Conservation (phyloP, 2,797 vertebrate genomes). For the Amniataba percoides region DNA sequence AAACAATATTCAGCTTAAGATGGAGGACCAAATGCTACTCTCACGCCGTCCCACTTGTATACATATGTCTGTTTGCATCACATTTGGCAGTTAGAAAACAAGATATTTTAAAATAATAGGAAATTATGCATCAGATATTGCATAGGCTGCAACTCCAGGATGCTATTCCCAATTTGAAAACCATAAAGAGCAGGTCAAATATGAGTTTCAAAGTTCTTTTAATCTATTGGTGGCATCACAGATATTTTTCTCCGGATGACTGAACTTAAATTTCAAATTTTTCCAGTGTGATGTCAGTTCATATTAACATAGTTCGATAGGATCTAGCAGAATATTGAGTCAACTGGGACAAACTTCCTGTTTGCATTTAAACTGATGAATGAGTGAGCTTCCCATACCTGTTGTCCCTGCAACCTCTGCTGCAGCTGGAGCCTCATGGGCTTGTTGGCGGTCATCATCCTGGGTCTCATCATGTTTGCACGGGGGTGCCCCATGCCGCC, state of each 20-base stretch:
- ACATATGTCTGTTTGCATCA: neutral
- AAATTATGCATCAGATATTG: neutral
- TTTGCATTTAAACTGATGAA: neutral
- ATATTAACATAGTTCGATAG: neutral
- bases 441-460: conserved; percentile 91
- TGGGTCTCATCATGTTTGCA: conserved; percentile 89
- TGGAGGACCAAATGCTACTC: conserved; percentile 3
- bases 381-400: conserved; percentile 83
- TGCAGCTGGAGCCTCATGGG: conserved; percentile 97
- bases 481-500: conserved; percentile 91
- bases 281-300: neutral
- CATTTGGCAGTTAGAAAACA: neutral
- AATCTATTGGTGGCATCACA: neutral
- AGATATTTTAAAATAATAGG: neutral
- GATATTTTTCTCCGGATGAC: neutral
- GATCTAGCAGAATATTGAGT: neutral
- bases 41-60: neutral
- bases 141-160: neutral
- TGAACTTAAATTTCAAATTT: neutral
- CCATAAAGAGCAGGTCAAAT: neutral
- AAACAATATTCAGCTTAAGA: conserved; percentile 25
- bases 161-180: neutral
- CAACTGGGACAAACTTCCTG: neutral
- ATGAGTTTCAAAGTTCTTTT: neutral
- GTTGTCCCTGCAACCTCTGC: conserved; percentile 96